These are phyloP conservation scores for Acheta domesticus DNA, from an alignment of 2,888 invertebrate genomes.

Conservation along the genomic window DNA sequence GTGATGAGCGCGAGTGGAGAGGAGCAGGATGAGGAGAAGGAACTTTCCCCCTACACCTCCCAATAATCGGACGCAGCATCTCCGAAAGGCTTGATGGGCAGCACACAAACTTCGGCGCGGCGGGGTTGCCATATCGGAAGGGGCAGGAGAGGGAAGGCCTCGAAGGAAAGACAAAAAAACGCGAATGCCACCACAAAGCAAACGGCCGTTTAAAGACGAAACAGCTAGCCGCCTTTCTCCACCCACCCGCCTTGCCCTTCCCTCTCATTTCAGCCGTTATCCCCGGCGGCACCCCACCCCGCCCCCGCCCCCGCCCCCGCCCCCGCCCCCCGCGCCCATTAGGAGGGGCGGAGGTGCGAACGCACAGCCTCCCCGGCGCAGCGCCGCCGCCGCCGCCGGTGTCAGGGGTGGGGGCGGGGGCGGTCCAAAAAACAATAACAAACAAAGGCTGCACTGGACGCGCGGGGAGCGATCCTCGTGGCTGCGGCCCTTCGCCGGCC, in stretches of 20 bases:
- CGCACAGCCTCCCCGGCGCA: neutral
- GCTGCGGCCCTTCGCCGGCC: neutral
- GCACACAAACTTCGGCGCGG: neutral
- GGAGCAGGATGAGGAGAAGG: neutral
- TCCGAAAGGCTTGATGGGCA: constrained; percentile 2
- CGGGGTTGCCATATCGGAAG: neutral
- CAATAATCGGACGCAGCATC: neutral
- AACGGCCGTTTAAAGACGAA: neutral
- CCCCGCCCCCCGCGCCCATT: neutral
- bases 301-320: constrained; percentile 12
- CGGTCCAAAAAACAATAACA: neutral
- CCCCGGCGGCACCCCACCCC: neutral
- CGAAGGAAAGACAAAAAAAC: too few relatives aligned
- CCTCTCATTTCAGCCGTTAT: neutral
- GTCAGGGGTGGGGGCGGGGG: neutral
- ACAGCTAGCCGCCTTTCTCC: neutral
- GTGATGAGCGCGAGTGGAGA: neutral
- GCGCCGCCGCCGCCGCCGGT: neutral
- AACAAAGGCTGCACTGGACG: neutral
- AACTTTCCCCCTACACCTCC: neutral
- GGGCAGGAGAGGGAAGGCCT: too few relatives aligned
- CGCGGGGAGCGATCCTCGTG: neutral
- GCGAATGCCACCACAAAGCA: too few relatives aligned
- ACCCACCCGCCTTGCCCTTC: neutral
- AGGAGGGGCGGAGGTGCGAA: constrained; percentile 11